These are phyloP conservation scores for Axis porcinus DNA, from an alignment of 2,113 vertebrate genomes.

Conservation along the genomic window DNA sequence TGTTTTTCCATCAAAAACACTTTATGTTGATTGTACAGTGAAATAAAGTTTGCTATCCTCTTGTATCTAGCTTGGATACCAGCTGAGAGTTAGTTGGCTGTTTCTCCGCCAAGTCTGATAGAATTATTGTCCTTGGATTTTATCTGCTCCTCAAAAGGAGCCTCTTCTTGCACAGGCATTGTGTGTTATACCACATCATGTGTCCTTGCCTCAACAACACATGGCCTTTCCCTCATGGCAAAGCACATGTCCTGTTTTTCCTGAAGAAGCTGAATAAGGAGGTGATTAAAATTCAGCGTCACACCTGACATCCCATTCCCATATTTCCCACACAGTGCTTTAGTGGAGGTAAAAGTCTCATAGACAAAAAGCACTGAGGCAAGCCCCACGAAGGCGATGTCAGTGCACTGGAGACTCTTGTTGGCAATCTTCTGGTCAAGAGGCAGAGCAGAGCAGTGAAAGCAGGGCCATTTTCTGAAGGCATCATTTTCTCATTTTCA, in stretches of 20 bases:
- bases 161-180: background rate
- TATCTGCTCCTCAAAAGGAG: background rate
- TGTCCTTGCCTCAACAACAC: background rate
- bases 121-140: background rate
- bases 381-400: background rate
- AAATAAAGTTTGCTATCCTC: conserved; percentile 20
- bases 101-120: background rate
- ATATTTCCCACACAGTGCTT: background rate
- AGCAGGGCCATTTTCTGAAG: background rate
- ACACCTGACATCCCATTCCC: background rate
- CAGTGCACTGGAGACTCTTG: rapidly evolving
- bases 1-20: conserved; percentile 22
- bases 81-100: background rate
- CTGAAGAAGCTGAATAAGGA: background rate
- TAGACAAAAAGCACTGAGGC: background rate
- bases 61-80: background rate
- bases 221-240: background rate
- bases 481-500: background rate
- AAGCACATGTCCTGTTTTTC: background rate
- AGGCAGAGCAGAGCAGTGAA: background rate
- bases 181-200: background rate
- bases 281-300: background rate
- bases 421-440: background rate
- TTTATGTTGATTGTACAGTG: background rate
- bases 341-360: background rate